A percentile compares a stretch with the other conserved stretches of the same genome.
Evolutionary conservation across 2,113 vertebrate genomes (phyloP).

Genomic region (Corythaixoides concolor): DNA sequence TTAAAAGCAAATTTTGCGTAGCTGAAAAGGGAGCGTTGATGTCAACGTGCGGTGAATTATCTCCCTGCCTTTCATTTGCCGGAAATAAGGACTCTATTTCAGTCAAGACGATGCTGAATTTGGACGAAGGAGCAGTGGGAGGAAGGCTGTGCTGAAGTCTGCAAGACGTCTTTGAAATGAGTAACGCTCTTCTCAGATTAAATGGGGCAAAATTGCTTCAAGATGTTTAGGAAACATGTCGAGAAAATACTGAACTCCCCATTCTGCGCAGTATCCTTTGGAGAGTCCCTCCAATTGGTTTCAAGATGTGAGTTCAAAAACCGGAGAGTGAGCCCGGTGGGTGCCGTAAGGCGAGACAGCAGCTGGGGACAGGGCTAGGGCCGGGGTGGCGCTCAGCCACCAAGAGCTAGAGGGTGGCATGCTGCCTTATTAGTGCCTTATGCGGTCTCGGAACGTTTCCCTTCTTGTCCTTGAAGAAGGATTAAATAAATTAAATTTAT

Average conservation of each 20-base stretch:
- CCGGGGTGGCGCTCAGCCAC: background rate
- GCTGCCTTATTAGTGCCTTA: background rate
- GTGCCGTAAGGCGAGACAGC: background rate
- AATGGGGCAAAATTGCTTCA: background rate
- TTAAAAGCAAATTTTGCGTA: background rate
- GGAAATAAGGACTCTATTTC: conserved; percentile 8
- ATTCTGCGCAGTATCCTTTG: background rate
- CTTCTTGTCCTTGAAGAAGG: background rate
- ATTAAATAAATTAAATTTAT: background rate
- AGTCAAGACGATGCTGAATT: background rate
- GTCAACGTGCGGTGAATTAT: background rate
- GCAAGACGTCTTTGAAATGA: background rate
- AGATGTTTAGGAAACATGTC: background rate
- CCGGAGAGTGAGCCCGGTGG: rapidly evolving
- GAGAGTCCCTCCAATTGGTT: background rate
- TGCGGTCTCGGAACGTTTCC: background rate
- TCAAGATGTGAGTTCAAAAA: background rate
- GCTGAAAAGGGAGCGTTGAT: background rate
- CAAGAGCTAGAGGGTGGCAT: background rate
- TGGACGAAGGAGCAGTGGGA: background rate
- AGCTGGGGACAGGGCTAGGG: rapidly evolving
- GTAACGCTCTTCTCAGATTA: background rate
- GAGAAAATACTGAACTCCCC: background rate
- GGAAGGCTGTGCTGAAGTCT: background rate
- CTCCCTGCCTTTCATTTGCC: background rate